Percentiles rank a stretch among this genome's conserved stretches.
phyloP scores from a whole-genome alignment of 2,113 vertebrate species.

The Cyrtonyx montezumae region DNA sequence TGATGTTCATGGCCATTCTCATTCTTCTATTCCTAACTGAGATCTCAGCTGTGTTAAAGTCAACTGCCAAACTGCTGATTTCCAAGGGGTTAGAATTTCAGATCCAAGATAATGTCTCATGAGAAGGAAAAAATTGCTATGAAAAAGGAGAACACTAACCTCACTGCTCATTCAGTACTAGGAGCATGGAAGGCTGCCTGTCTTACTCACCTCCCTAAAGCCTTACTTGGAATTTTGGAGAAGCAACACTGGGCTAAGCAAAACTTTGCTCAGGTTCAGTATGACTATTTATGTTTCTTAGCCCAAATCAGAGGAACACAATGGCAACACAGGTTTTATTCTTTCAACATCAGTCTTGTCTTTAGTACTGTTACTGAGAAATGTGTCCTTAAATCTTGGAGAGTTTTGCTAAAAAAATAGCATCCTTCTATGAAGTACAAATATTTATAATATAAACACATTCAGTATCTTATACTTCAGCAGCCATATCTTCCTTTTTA shows the following conservation, averaged over 20 bases:
- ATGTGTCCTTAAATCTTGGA: not conserved
- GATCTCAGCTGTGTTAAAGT: not conserved
- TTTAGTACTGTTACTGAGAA: not conserved
- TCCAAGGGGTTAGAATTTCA: not conserved
- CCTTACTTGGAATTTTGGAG: not conserved
- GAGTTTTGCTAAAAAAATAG: not conserved
- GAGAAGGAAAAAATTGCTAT: not conserved
- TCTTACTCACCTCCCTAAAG: not conserved
- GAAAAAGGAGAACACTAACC: not conserved
- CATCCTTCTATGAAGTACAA: not conserved
- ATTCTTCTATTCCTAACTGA: not conserved
- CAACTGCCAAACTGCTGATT: not conserved
- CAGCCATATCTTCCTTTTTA: not conserved
- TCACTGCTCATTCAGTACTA: not conserved
- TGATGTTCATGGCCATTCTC: not conserved
- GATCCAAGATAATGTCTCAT: not conserved
- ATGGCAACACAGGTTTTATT: not conserved
- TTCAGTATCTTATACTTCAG: not conserved
- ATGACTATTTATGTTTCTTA: not conserved
- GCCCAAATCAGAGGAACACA: not conserved
- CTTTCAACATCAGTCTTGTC: not conserved
- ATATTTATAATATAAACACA: not conserved
- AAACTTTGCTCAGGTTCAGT: not conserved
- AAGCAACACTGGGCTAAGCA: not conserved
- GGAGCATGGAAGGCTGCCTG: not conserved